A percentile compares a stretch with the other conserved stretches of the same genome.
Conservation (phyloP, 1,140 invertebrate species). For the Bombus waltoni region DNA sequence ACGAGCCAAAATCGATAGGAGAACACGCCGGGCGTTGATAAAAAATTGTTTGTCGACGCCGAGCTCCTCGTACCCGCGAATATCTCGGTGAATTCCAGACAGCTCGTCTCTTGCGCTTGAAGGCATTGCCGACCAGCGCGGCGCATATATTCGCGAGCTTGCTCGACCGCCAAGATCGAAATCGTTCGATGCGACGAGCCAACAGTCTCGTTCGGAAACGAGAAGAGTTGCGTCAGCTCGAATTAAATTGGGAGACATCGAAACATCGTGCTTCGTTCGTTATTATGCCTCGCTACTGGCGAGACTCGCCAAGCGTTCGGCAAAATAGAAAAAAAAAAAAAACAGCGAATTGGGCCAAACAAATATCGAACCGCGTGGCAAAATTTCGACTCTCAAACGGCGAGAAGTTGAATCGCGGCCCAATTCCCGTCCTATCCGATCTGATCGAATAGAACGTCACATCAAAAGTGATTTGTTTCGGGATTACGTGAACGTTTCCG, state of each 20-base stretch:
- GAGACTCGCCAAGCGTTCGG: too few species aligned
- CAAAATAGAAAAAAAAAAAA: too few species aligned
- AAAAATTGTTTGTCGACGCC: constrained; percentile 33
- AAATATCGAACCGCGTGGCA: background rate
- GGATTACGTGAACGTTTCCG: background rate
- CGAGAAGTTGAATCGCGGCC: background rate
- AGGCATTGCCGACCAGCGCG: background rate
- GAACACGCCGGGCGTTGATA: background rate
- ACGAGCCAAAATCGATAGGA: constrained; percentile 49
- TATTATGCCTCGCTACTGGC: too few species aligned
- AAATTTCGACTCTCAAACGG: constrained; percentile 6
- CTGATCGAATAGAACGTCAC: constrained; percentile 24
- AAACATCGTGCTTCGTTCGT: too few species aligned
- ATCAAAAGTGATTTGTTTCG: constrained; percentile 34
- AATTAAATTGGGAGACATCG: too few species aligned
- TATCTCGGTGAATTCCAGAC: background rate
- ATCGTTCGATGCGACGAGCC: background rate
- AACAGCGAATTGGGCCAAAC: constrained; percentile 28
- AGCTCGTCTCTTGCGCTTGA: too few species aligned
- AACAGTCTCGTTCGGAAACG: too few species aligned
- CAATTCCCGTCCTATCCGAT: constrained; percentile 20
- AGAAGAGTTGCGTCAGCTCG: too few species aligned
- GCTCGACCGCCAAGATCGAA: background rate
- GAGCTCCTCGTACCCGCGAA: background rate
- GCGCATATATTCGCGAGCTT: background rate